Conservation (phyloP, 2,888 invertebrate genomes). For the Megaustenia siamemsis region DNA sequence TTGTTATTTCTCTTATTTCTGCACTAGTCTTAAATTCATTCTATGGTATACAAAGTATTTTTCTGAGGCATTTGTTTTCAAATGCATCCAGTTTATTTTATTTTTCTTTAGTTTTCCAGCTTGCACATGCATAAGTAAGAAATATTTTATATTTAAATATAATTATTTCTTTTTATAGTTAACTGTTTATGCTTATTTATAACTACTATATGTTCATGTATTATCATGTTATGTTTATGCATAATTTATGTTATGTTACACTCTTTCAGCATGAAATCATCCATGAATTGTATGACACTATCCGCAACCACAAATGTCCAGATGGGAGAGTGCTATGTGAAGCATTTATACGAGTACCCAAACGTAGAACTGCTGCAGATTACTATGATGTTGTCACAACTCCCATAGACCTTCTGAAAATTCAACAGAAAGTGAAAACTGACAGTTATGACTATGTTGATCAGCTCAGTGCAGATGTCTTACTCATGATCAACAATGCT, state of each 20-base stretch:
- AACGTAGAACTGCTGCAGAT: constrained; percentile 84
- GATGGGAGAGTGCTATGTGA: constrained; percentile 95
- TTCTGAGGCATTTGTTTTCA: too few relatives aligned
- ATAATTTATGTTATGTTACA: neutral
- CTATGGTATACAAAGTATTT: too few relatives aligned
- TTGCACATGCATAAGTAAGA: neutral
- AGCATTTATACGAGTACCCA: constrained; percentile 95
- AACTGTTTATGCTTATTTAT: neutral
- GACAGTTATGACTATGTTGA: constrained; percentile 97
- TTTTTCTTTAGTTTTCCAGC: too few relatives aligned
- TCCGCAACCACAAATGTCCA: constrained; percentile 93
- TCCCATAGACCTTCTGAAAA: constrained; percentile 95
- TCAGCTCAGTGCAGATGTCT: constrained; percentile 92
- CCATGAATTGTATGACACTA: constrained; percentile 94
- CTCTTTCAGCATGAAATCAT: constrained; percentile 80
- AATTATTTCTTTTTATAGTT: neutral
- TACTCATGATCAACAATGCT: constrained; percentile 94
- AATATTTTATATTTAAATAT: neutral
- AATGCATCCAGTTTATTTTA: too few relatives aligned
- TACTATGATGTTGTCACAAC: constrained; percentile 88
- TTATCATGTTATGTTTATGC: too few relatives aligned
- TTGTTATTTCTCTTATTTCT: too few relatives aligned
- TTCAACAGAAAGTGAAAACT: constrained; percentile 97
- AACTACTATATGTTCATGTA: too few relatives aligned
- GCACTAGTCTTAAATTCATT: too few relatives aligned